Evolutionary conservation across 2,797 vertebrate species (phyloP), one percentile per base, ranked within the genome.

Genomic region (Notoglanidium macrostoma): DNA sequence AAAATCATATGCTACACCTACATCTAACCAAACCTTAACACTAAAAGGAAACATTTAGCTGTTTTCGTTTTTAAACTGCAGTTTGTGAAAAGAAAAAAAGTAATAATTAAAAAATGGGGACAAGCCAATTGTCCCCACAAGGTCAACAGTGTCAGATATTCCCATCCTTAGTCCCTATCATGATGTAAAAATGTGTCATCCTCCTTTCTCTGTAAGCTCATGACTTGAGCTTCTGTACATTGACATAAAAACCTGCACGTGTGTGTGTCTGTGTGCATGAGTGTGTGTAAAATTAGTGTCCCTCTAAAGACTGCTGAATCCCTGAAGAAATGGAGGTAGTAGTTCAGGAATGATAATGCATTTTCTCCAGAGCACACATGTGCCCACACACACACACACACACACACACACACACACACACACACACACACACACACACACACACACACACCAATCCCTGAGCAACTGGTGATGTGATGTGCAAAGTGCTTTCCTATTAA

Each of bases 241-340:
- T 84, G 81, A 74, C 83, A 85, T 70, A 82, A 86, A 88, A 87
- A 84, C 51, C 29, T 67, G 80, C 84, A 70, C 67, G 61, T 89
- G 40, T 85, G 65, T 67, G 86, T 88, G 89, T 91, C 88, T 89
- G 87, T 26, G 67, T 86, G n/a, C 79, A 59, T 61, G 82, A 81
- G 79, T 84, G 87, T 87, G 88, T 87, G 88, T 91, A 89, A 91
- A 88, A 85, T 84, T 87, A 91, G 87, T 67, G 86, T 65, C 23
- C 55, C 70, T 89, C 88, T 55, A 79, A 85, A 72, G 85, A 89
- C 84, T 84, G 68, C 83, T 40, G n/a, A 87, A 84, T 83, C 84
- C 87, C 90, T 90, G 55, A 79, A 83, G 89, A 91, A 89, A 83
- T 55, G 68, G 73, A 85, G 79, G 84, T 85, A 86, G 76, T 73